Evolutionary conservation across 2,797 vertebrate species (phyloP), one percentile per base, ranked within the genome.

Genomic region (Acanthiza pusilla): DNA sequence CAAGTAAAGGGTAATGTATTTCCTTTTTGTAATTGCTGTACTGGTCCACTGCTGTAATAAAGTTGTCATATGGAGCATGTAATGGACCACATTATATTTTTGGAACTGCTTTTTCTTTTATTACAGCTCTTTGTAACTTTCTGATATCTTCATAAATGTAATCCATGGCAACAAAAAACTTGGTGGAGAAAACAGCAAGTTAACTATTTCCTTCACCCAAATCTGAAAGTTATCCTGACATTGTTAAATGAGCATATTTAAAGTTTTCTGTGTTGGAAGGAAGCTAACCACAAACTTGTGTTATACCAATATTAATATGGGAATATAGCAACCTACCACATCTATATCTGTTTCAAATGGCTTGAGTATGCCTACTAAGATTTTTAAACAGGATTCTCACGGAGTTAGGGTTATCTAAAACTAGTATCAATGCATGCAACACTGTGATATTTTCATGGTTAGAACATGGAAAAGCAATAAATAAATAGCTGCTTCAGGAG

Each of bases 121-220:
- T 94, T 91, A 66, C 47, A 88, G 11, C 63, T 93, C 36, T 81
- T 96, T 92, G 19, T 91, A 83, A 91, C 21, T 85, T 93, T 89
- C 50, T 63, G 23, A 51, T 91, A 45, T 85, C 85, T 94, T 97
- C 48, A 80, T 87, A 79, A 94, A 89, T 54, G 32, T 95, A 84
- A 96, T 89, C 81, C 34, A 91, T 92, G 75, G 51, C 38, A 92
- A 66, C 85, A 94, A 65, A 89, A 92, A 96, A 96, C 54, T 29
- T 68, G 34, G 76, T 74, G 51, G 36, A 81, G 25, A 94, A 81
- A 66, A 50, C 50, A 71, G 5, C 58, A 77, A 79, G n/a, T 83
- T 96, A 18, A 18, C 11, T 75, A 9, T 78, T 93, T 76, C 30
- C 47, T 95, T 94, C 54, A 67, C 18, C 25, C 48, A 78, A 78